Evolutionary conservation across 2,797 vertebrate species (phyloP).

Genomic region (Rhinophrynus dorsalis): DNA sequence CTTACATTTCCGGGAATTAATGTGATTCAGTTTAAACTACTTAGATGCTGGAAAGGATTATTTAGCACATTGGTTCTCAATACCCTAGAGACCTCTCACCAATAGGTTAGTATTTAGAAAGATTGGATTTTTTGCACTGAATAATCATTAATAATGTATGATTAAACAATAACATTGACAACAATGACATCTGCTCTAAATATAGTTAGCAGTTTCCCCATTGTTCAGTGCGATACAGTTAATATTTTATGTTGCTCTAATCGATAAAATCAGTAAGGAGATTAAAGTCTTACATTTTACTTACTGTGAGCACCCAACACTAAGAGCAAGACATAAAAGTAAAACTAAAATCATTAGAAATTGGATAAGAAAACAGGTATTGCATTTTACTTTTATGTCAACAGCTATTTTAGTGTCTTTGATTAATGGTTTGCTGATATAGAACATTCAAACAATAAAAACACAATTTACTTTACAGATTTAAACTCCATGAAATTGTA

Average conservation of each 20-base stretch:
- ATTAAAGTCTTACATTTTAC: slow-evolving; percentile 20
- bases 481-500: too few relatives aligned
- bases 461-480: too few relatives aligned
- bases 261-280: slow-evolving; percentile 28
- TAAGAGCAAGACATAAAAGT: not conserved
- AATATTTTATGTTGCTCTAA: slow-evolving; percentile 37
- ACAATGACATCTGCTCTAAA: not conserved
- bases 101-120: too few relatives aligned
- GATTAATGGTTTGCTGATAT: slow-evolving; percentile 8
- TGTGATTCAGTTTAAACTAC: too few relatives aligned
- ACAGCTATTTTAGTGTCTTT: not conserved
- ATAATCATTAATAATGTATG: slow-evolving; percentile 16
- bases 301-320: not conserved
- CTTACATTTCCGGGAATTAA: too few relatives aligned
- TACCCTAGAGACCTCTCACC: too few relatives aligned
- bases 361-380: not conserved
- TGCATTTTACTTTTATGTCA: not conserved
- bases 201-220: not conserved
- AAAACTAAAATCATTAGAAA: not conserved
- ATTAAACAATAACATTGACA: not conserved
- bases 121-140: not conserved
- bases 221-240: not conserved
- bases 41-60: too few relatives aligned
- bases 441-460: not conserved
- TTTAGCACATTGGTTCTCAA: too few relatives aligned